Conservation (phyloP, 1,140 invertebrate genomes). For the Drosophila takahashii region DNA sequence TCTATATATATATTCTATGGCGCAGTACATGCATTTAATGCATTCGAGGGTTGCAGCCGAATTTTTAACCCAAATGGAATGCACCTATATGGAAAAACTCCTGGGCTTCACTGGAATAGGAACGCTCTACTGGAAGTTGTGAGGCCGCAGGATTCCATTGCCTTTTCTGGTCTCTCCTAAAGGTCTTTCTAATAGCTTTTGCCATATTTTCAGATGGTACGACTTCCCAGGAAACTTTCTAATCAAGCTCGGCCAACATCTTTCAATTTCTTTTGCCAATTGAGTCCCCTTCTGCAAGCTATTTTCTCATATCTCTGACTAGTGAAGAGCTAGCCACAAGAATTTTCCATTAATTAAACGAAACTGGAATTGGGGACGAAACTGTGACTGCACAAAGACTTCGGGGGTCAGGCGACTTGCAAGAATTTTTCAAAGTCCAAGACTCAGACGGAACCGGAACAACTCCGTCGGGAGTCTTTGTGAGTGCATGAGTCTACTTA, state of each 20-base stretch:
- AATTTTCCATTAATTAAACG: constrained; percentile 77
- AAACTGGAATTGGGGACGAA: constrained; percentile 39
- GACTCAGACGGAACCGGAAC: constrained; percentile 41
- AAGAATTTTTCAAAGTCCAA: constrained; percentile 67
- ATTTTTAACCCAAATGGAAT: constrained; percentile 29
- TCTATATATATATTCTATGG: constrained; percentile 39
- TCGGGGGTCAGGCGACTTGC: constrained; percentile 21
- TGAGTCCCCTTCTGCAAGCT: constrained; percentile 2
- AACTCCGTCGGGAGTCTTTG: constrained; percentile 67
- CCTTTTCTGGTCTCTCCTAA: neutral
- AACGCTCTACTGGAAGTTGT: neutral
- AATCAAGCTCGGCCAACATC: constrained; percentile 50
- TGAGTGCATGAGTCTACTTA: constrained; percentile 21
- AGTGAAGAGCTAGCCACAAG: constrained; percentile 65
- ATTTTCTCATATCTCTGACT: constrained; percentile 20
- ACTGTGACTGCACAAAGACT: constrained; percentile 40
- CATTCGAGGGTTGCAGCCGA: constrained; percentile 60
- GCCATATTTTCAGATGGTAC: neutral
- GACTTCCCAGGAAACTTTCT: constrained; percentile 32
- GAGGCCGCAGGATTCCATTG: neutral
- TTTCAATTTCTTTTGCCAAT: constrained; percentile 59
- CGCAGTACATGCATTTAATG: constrained; percentile 57
- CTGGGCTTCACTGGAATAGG: constrained; percentile 24
- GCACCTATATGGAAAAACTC: constrained; percentile 8
- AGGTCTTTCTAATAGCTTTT: too few relatives aligned